Conservation (phyloP, 2,797 vertebrate genomes). For the Leucoraja ocellata region DNA sequence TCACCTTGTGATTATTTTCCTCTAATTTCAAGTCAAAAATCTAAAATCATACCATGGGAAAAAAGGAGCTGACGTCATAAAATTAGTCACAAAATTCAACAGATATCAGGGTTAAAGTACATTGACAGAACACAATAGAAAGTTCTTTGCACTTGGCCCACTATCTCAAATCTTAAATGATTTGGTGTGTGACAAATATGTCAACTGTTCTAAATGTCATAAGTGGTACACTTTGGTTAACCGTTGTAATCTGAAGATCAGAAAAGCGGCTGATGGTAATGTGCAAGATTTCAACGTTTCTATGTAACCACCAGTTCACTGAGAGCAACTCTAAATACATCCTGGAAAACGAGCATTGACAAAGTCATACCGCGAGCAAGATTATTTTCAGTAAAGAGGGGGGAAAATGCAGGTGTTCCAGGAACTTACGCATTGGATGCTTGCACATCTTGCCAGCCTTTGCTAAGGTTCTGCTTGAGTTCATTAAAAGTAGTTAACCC, state of each 20-base stretch:
- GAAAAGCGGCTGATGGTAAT: neutral
- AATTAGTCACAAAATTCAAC: neutral
- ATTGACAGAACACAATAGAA: neutral
- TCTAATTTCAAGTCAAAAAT: too few species aligned
- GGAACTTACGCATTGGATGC: constrained; percentile 83
- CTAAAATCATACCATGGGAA: neutral
- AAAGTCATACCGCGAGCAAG: neutral
- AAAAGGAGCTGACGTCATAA: neutral
- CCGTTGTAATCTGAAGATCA: neutral
- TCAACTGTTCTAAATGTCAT: neutral
- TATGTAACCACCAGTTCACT: neutral
- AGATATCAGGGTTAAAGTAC: neutral
- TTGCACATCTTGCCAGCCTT: constrained; percentile 90
- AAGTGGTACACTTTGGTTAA: neutral
- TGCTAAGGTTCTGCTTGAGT: constrained; percentile 79
- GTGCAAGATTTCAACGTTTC: neutral
- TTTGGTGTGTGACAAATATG: neutral
- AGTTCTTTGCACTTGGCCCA: neutral
- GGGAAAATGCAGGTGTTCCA: neutral
- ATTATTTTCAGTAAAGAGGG: neutral
- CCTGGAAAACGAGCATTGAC: neutral
- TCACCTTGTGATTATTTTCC: too few species aligned
- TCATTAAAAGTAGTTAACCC: constrained; percentile 80
- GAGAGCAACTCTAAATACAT: neutral
- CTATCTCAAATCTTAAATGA: neutral